These are phyloP conservation scores for Terrapene triunguis DNA, from an alignment of 2,113 vertebrate species.

Conservation along the genomic window DNA sequence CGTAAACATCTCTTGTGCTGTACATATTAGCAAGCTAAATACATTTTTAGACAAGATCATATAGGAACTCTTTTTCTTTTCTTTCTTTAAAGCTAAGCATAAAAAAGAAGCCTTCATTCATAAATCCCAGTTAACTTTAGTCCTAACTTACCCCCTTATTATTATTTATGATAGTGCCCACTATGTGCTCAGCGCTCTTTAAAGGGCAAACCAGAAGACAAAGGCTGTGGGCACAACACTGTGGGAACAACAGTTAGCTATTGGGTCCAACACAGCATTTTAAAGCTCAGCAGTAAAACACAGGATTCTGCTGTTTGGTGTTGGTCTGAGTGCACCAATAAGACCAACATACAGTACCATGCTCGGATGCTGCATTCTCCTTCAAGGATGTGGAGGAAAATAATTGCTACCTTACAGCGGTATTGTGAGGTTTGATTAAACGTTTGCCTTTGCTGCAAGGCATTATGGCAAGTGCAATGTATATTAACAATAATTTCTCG, in stretches of 20 bases:
- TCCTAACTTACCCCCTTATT: neutral
- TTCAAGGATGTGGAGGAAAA: neutral
- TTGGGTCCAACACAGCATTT: neutral
- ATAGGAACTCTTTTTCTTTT: neutral
- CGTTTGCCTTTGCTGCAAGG: neutral
- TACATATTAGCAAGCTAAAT: constrained; percentile 15
- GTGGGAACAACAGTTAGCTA: neutral
- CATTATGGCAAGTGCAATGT: neutral
- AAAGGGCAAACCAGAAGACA: neutral
- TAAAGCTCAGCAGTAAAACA: neutral
- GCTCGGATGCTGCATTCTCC: neutral
- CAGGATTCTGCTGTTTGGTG: neutral
- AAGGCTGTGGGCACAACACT: neutral
- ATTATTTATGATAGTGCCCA: neutral
- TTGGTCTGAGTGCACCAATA: neutral
- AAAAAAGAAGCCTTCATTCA: constrained; percentile 36
- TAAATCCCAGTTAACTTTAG: neutral
- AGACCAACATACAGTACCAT: neutral
- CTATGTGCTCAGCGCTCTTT: neutral
- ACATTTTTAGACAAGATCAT: constrained; percentile 24
- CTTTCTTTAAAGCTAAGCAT: constrained; percentile 6
- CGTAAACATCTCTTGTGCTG: constrained; percentile 18
- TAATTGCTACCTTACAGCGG: neutral
- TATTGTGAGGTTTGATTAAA: constrained; percentile 5
- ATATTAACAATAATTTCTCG: neutral